phyloP scores from a whole-genome alignment of 2,888 invertebrate genomes.

The Marronus borbonicus region DNA sequence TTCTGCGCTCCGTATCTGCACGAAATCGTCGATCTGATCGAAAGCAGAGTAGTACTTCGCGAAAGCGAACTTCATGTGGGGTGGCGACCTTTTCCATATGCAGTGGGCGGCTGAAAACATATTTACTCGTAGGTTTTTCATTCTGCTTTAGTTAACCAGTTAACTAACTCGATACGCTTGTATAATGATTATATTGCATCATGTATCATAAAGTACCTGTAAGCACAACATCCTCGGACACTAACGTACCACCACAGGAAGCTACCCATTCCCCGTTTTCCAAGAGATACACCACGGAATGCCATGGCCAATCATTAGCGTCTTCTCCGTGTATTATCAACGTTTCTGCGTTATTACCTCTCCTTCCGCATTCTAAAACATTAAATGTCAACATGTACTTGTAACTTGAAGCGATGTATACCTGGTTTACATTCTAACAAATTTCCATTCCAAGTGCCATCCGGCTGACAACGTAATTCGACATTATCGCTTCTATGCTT shows the following conservation, averaged over 20 bases:
- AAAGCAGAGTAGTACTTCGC: slow-evolving; percentile 67
- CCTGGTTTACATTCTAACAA: slow-evolving; percentile 67
- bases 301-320: slow-evolving; percentile 73
- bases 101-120: slow-evolving; percentile 68
- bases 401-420: slow-evolving; percentile 51
- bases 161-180: no score
- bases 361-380: slow-evolving; percentile 63
- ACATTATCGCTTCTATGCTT: slow-evolving; percentile 55
- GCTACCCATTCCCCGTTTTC: slow-evolving; percentile 69
- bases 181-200: not conserved
- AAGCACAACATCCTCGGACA: slow-evolving; percentile 69
- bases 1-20: slow-evolving; percentile 67
- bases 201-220: slow-evolving; percentile 59
- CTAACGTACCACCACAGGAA: slow-evolving; percentile 74
- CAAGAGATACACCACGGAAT: slow-evolving; percentile 72
- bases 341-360: slow-evolving; percentile 63
- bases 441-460: slow-evolving; percentile 69
- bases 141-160: no score
- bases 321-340: slow-evolving; percentile 69
- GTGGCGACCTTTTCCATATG: slow-evolving; percentile 66
- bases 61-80: slow-evolving; percentile 64
- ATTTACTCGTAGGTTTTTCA: no score
- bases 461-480: slow-evolving; percentile 65
- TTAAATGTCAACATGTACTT: not conserved
- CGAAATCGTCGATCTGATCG: slow-evolving; percentile 58